These are phyloP conservation scores for Sebastes aleutianus DNA, from an alignment of 2,797 vertebrate genomes.

Conservation along the genomic window DNA sequence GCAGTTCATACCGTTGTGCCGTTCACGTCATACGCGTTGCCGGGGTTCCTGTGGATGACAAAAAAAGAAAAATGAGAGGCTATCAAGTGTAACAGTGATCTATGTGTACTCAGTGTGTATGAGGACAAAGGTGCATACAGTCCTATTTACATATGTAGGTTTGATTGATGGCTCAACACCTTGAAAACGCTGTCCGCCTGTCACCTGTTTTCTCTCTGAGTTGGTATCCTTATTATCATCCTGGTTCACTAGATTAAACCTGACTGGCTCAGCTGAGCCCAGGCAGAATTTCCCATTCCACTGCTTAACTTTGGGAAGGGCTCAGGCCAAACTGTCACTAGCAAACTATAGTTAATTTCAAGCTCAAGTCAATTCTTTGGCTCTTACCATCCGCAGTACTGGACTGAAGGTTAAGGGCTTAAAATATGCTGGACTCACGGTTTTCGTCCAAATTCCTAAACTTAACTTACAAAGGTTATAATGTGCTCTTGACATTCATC, in stretches of 20 bases:
- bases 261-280: not conserved
- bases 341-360: not conserved
- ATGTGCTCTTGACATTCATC: not conserved
- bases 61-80: not conserved
- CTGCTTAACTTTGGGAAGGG: not conserved
- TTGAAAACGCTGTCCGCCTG: not conserved
- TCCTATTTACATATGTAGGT: not conserved
- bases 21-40: slow-evolving; percentile 57
- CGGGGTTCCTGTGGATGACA: slow-evolving; percentile 45
- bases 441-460: not conserved
- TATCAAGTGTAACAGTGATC: not conserved
- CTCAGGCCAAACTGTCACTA: not conserved
- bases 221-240: not conserved
- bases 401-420: not conserved
- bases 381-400: not conserved
- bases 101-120: not conserved
- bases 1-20: slow-evolving; percentile 41
- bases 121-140: not conserved
- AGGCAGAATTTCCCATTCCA: not conserved
- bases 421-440: not conserved
- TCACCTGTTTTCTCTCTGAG: not conserved
- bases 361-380: not conserved
- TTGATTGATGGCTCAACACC: not conserved
- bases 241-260: not conserved
- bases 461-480: not conserved